phyloP scores from a whole-genome alignment of 2,113 vertebrate genomes.

The Ivindomyrus marchei region DNA sequence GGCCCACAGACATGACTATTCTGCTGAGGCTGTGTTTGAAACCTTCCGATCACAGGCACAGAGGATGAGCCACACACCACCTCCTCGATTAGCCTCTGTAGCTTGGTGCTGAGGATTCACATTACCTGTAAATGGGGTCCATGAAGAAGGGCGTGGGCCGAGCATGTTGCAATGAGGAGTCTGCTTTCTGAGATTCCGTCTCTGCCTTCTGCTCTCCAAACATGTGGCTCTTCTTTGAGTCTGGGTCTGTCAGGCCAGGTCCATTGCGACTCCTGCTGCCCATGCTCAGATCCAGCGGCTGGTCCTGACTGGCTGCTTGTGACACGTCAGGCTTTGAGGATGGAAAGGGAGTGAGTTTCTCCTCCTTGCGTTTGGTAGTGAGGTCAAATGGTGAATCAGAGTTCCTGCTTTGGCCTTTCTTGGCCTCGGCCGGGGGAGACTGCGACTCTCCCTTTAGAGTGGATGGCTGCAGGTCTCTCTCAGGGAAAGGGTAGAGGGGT shows the following conservation, averaged over 20 bases:
- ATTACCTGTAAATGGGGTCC: constrained; percentile 99
- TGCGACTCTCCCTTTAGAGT: constrained; percentile 79
- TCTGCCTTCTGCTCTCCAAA: constrained; percentile 77
- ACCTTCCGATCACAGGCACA: neutral
- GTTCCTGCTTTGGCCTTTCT: constrained; percentile 77
- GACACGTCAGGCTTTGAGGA: constrained; percentile 67
- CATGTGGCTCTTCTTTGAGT: constrained; percentile 68
- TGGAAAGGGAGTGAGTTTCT: constrained; percentile 64
- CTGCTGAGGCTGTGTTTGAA: neutral
- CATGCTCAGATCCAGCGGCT: constrained; percentile 91
- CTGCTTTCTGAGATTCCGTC: constrained; percentile 67
- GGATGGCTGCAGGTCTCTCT: constrained; percentile 81
- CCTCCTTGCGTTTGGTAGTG: constrained; percentile 86
- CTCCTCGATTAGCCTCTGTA: neutral
- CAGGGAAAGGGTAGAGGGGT: constrained; percentile 92
- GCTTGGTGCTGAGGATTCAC: constrained; percentile 37
- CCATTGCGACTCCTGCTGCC: constrained; percentile 77
- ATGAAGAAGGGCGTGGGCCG: constrained; percentile 96
- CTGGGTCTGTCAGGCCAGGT: constrained; percentile 57
- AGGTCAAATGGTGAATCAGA: constrained; percentile 92
- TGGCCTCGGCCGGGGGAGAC: constrained; percentile 73
- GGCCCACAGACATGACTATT: neutral
- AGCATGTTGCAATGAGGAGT: constrained; percentile 87
- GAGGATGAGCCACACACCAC: neutral
- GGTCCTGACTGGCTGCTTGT: constrained; percentile 73